Evolutionary conservation across 1,140 invertebrate species (phyloP), one percentile per base, ranked within the genome.

Genomic region (Drosophila willistoni): DNA sequence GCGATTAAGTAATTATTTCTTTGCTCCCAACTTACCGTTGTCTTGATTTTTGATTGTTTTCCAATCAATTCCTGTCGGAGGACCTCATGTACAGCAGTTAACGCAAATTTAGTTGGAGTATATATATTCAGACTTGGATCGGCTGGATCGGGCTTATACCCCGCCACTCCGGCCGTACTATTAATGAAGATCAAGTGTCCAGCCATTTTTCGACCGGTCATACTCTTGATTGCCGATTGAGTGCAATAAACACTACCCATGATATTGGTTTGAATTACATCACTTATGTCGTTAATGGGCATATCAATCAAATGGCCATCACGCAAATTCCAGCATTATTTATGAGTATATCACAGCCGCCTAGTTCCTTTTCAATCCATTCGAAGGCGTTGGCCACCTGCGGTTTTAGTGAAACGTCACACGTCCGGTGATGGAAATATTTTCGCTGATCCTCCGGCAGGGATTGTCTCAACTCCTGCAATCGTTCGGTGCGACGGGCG

Each of bases 151-250:
- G 82, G 77, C 59, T 80, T 79, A 12, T 87, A 87, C 1, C 94
- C 82, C 22, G 91, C 93, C 69, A 94, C 92, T 0, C 94, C 94
- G 0, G 92, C 92, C 13, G 94, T 78, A 72, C 94, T 96, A 91
- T 95, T 96, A 10, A 97, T 94, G 63, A 96, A 94, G 61, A 97
- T 93, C 57, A 97, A 94, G 65, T 96, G 95, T 0, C 96, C 96
- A 51, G 94, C 91, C 22, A 95, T 93, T 1, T 93, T 92, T 5
- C 94, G 92, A 64, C 94, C 93, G 55, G 86, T 93, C 96, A 97
- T 97, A 0, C 94, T 94, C 33, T 94, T 93, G 1, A 96, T 86
- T 1, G 95, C 94, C 82, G 95, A 94, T 51, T 94, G 93, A 0
- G 95, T 94, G 64, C 95, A 96, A 56, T 95, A 93, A 14, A 94